Conservation (phyloP, 2,888 invertebrate genomes). For the Pocota personata region DNA sequence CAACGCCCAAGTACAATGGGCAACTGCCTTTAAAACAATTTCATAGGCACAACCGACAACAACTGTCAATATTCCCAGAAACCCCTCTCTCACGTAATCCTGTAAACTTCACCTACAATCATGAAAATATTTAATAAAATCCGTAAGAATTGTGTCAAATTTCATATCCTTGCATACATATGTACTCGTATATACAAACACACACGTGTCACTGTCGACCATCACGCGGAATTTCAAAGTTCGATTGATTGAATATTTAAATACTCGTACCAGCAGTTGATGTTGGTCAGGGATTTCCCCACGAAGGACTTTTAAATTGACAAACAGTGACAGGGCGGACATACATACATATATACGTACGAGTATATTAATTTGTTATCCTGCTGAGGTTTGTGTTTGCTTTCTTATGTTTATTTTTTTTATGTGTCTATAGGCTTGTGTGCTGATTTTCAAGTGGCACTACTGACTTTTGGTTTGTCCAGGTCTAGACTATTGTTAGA, state of each 20-base stretch:
- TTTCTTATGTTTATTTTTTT: neutral
- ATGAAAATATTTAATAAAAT: constrained; percentile 32
- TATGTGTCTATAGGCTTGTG: neutral
- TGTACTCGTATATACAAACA: constrained; percentile 7
- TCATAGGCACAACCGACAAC: too few species aligned
- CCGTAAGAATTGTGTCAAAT: constrained; percentile 37
- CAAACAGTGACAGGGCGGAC: neutral
- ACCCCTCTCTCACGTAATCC: neutral
- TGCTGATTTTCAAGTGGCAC: neutral
- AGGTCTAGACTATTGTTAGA: constrained; percentile 50
- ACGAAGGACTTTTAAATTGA: neutral
- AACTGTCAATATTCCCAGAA: constrained; percentile 17
- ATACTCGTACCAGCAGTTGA: constrained; percentile 1
- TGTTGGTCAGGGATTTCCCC: neutral
- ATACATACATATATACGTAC: too few species aligned
- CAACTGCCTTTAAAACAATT: constrained; percentile 1
- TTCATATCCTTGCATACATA: constrained; percentile 8
- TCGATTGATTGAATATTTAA: constrained; percentile 43
- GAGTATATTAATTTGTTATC: constrained; percentile 2
- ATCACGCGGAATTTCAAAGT: neutral
- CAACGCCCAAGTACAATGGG: neutral
- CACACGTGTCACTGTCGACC: neutral
- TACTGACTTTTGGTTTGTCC: neutral
- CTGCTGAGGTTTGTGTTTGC: constrained; percentile 9
- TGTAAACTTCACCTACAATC: neutral